Percentiles rank a stretch among this genome's conserved stretches.
Conservation (phyloP, 2,888 invertebrate genomes). For the Drosophila anomelani region DNA sequence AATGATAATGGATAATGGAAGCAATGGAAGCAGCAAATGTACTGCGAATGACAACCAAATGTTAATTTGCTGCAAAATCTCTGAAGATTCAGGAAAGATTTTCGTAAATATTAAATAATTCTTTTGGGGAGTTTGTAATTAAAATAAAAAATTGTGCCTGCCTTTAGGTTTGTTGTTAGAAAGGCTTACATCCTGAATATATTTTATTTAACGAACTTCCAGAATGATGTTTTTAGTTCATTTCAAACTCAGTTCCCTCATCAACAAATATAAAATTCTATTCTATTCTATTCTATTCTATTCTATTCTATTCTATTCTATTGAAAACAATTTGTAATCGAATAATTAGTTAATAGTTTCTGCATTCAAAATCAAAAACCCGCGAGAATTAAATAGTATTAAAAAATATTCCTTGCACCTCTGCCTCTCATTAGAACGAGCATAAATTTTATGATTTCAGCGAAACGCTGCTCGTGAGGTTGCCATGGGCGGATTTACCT, state of each 20-base stretch:
- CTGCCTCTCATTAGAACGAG: slow-evolving; percentile 5
- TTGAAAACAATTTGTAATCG: no score
- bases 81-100: background rate
- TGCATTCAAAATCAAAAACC: background rate
- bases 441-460: slow-evolving; percentile 3
- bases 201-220: no score
- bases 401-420: no score
- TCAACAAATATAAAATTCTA: no score
- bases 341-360: background rate
- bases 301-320: no score
- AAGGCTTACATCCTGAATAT: no score
- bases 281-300: no score
- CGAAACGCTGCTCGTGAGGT: background rate
- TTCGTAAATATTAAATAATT: background rate
- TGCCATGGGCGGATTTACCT: slow-evolving; percentile 14
- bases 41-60: slow-evolving; percentile 22
- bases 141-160: no score
- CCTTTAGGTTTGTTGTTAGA: no score
- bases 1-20: background rate
- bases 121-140: background rate
- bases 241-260: no score
- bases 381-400: background rate
- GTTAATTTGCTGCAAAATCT: slow-evolving; percentile 20
- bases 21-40: slow-evolving; percentile 11
- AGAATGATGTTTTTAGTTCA: no score